A percentile compares a stretch with the other conserved stretches of the same genome.
phyloP scores from a whole-genome alignment of 2,888 invertebrate genomes.

The Drosophila tripunctata region DNA sequence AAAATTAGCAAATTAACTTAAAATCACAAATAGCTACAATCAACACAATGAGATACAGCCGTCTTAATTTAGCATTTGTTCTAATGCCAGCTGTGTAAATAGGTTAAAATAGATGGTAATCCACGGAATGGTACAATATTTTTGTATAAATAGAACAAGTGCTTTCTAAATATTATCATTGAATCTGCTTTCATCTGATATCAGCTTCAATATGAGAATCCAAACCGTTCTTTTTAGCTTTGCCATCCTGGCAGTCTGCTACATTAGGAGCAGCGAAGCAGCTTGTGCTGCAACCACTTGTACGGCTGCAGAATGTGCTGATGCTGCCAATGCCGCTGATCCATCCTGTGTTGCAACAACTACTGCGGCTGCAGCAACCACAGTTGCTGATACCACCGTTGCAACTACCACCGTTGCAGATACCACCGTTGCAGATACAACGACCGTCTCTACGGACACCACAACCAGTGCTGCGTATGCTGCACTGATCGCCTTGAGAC shows the following conservation, averaged over 20 bases:
- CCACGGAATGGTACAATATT: not conserved
- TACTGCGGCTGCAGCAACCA: not conserved
- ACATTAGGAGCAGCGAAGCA: not conserved
- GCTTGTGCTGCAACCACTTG: not conserved
- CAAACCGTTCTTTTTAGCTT: slow-evolving; percentile 1
- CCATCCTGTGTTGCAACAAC: not conserved
- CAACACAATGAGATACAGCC: not conserved
- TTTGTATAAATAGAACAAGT: not conserved
- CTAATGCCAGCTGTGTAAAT: not conserved
- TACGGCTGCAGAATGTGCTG: not conserved
- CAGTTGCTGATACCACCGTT: not conserved
- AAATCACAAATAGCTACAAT: too few species aligned
- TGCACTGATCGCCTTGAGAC: not conserved
- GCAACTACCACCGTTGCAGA: not conserved
- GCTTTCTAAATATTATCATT: slow-evolving; percentile 1
- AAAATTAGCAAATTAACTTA: too few species aligned
- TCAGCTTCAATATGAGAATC: slow-evolving; percentile 23
- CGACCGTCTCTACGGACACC: not conserved
- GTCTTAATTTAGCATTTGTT: not conserved
- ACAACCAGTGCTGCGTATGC: not conserved
- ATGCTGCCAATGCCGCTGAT: not conserved
- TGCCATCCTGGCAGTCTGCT: slow-evolving; percentile 1
- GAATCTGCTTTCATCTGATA: not conserved
- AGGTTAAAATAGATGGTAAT: not conserved
- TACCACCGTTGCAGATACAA: not conserved